Evolutionary conservation across 30 jellyfish, hydroid and myxozoan species (phyloP).

Genomic region (Aurelia aurita complex sp. Pacific): DNA sequence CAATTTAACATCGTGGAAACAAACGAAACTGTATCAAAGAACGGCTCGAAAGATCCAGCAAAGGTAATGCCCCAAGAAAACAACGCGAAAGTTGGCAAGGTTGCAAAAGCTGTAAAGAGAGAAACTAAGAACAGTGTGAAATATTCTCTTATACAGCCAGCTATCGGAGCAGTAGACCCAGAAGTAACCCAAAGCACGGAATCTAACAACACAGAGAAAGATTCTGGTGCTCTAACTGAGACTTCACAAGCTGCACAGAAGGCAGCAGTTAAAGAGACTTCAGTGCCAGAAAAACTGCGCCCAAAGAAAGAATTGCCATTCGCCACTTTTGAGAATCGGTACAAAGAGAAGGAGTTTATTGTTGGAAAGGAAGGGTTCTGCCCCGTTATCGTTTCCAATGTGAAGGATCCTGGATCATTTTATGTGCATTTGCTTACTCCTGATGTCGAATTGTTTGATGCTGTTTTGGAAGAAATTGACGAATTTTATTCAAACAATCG

Average conservation of each 20-base stretch:
- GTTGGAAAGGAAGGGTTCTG: constrained; percentile 77
- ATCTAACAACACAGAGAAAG: background rate
- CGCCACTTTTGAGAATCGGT: constrained; percentile 60
- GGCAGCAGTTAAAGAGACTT: no score
- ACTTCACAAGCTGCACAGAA: background rate
- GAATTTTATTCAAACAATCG: constrained; percentile 67
- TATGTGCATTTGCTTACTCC: constrained; percentile 91
- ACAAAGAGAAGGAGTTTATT: constrained; percentile 32
- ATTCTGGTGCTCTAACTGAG: background rate
- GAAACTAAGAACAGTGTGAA: no score
- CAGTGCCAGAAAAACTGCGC: no score
- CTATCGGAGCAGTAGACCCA: no score
- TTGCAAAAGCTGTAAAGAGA: no score
- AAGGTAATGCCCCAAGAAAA: no score
- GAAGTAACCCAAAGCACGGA: no score
- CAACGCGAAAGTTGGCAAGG: no score
- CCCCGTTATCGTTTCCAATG: constrained; percentile 82
- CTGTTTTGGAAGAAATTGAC: constrained; percentile 54
- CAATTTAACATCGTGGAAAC: no score
- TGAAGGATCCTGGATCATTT: constrained; percentile 78
- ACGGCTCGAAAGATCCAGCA: no score
- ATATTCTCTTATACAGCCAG: no score
- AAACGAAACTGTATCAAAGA: no score
- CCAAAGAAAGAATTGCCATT: background rate
- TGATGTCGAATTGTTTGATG: constrained; percentile 73